Conservation (phyloP, 1,140 invertebrate genomes). For the Rhagoletis pomonella region DNA sequence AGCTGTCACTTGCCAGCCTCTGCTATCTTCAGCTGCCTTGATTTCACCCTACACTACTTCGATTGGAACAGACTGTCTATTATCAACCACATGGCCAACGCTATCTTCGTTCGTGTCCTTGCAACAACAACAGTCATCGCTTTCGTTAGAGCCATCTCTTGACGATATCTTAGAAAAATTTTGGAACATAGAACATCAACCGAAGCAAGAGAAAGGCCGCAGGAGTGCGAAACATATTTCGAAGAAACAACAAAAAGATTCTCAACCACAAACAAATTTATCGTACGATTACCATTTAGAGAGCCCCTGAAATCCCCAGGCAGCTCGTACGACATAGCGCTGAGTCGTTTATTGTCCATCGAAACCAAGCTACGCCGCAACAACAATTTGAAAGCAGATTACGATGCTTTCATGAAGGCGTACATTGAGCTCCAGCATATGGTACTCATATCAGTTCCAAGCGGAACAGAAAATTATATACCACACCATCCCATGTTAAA, state of each 20-base stretch:
- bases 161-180: background rate
- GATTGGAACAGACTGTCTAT: background rate
- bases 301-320: background rate
- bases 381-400: background rate
- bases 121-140: background rate
- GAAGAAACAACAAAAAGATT: background rate
- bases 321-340: background rate
- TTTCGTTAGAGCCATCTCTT: too few species aligned
- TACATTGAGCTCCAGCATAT: background rate
- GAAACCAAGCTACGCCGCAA: background rate
- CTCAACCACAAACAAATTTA: conserved; percentile 29
- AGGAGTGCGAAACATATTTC: conserved; percentile 15
- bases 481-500: conserved; percentile 68
- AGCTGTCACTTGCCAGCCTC: background rate
- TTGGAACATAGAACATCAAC: conserved; percentile 4
- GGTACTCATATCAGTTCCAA: background rate
- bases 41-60: background rate
- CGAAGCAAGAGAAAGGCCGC: background rate
- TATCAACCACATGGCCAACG: background rate
- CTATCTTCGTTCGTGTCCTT: background rate
- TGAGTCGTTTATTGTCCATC: background rate
- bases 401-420: background rate
- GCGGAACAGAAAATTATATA: conserved; percentile 53
- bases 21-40: background rate
- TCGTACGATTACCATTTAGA: conserved; percentile 32